Conservation (phyloP, 2,888 invertebrate genomes). For the Ypsolopha sequella region DNA sequence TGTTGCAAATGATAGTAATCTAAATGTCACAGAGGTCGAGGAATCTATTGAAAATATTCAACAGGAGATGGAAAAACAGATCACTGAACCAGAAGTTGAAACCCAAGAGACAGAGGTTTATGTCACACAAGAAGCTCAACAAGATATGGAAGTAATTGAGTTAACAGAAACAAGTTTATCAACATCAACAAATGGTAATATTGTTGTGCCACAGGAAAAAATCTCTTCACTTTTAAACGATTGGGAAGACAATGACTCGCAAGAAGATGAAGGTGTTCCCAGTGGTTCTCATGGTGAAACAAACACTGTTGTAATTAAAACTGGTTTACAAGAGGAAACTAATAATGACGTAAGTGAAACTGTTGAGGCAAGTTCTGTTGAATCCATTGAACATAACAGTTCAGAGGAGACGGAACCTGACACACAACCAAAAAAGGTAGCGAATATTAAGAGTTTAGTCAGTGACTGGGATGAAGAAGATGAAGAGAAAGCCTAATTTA, state of each 20-base stretch:
- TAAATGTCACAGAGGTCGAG: constrained; percentile 28
- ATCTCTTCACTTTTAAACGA: constrained; percentile 57
- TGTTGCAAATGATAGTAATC: constrained; percentile 11
- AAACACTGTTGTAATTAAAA: too few relatives aligned
- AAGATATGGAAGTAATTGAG: too few relatives aligned
- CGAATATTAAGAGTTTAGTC: constrained; percentile 55
- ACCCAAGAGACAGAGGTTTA: constrained; percentile 5
- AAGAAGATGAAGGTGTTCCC: constrained; percentile 20
- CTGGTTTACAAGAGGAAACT: constrained; percentile 1
- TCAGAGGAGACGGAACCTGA: constrained; percentile 5
- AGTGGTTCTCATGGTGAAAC: too few relatives aligned
- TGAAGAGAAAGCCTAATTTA: constrained; percentile 26
- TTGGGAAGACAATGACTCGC: constrained; percentile 65
- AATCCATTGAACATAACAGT: too few relatives aligned
- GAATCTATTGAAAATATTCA: constrained; percentile 63
- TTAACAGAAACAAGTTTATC: too few relatives aligned
- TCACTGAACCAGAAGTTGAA: constrained; percentile 10
- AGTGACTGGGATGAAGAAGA: constrained; percentile 67
- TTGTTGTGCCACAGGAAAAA: constrained; percentile 29
- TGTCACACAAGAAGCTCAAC: neutral
- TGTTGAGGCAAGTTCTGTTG: neutral
- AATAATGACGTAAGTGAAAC: constrained; percentile 7
- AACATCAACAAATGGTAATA: constrained; percentile 12
- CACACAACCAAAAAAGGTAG: constrained; percentile 22
- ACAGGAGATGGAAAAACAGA: constrained; percentile 53